Percentiles rank a stretch among this genome's conserved stretches.
These are phyloP conservation scores for Chloroceryle amazona DNA, from an alignment of 2,797 vertebrate genomes.

Conservation along the genomic window DNA sequence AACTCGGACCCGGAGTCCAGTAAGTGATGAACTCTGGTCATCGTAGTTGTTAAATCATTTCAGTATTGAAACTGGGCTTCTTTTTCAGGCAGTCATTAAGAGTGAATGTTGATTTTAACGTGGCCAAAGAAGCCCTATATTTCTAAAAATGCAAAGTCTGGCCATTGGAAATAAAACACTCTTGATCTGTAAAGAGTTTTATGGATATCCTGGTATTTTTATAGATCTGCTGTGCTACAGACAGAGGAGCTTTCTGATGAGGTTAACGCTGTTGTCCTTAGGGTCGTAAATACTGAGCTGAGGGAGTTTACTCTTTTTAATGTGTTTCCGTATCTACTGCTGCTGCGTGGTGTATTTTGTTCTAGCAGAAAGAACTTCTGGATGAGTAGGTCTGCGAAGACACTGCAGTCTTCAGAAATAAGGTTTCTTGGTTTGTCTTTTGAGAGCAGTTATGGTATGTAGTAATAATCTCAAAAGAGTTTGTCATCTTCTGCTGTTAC, in stretches of 20 bases:
- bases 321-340: background rate
- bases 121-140: fast-evolving
- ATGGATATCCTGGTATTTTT: background rate
- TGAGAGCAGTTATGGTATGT: background rate
- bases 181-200: background rate
- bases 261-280: background rate
- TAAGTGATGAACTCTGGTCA: slow-evolving; percentile 82
- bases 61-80: fast-evolving
- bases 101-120: fast-evolving
- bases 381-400: background rate
- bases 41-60: background rate
- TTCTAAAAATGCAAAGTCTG: background rate
- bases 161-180: background rate
- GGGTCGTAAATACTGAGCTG: background rate
- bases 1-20: slow-evolving; percentile 99
- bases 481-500: background rate
- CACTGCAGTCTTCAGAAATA: background rate
- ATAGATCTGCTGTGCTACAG: background rate
- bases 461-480: background rate
- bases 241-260: slow-evolving; percentile 66
- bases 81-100: background rate
- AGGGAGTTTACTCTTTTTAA: background rate
- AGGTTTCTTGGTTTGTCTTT: background rate
- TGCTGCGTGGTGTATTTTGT: fast-evolving
- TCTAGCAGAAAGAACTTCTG: background rate